A percentile compares a stretch with the other conserved stretches of the same genome.
Evolutionary conservation across 2,797 vertebrate species (phyloP).

Genomic region (Typhlichthys eigenmanni): DNA sequence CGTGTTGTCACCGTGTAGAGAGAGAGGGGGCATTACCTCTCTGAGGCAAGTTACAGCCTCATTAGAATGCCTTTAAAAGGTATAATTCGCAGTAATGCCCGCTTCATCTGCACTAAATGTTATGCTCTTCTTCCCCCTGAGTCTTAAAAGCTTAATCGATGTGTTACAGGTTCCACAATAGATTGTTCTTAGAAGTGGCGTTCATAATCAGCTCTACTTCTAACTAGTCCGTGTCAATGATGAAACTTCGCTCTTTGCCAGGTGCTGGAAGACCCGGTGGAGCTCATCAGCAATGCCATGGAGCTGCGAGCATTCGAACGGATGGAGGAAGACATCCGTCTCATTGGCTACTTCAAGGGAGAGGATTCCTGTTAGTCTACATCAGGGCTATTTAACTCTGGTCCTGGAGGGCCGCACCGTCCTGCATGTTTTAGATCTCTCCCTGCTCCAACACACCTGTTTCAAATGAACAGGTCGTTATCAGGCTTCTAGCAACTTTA

Average conservation of each 20-base stretch:
- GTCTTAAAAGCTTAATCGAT: background rate
- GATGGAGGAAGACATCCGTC: constrained; percentile 93
- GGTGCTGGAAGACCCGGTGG: constrained; percentile 94
- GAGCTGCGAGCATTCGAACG: constrained; percentile 92
- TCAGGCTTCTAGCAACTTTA: too few relatives aligned
- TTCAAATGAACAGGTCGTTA: too few relatives aligned
- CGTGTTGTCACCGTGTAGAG: background rate
- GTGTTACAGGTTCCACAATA: background rate
- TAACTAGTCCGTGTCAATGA: too few relatives aligned
- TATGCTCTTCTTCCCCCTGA: background rate
- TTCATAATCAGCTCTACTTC: background rate
- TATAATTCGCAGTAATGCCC: background rate
- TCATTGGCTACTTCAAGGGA: constrained; percentile 94
- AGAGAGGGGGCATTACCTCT: background rate
- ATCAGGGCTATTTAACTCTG: too few relatives aligned
- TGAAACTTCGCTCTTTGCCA: constrained; percentile 42
- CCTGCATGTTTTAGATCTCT: too few relatives aligned
- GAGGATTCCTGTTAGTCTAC: constrained; percentile 87
- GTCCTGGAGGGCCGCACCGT: too few relatives aligned
- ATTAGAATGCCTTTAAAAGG: constrained; percentile 8
- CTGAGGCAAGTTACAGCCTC: constrained; percentile 16
- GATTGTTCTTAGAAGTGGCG: background rate
- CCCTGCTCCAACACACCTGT: too few relatives aligned
- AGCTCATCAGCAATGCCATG: constrained; percentile 88
- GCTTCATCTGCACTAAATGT: background rate